phyloP scores from a whole-genome alignment of 2,113 vertebrate species.

The Calcarius ornatus region DNA sequence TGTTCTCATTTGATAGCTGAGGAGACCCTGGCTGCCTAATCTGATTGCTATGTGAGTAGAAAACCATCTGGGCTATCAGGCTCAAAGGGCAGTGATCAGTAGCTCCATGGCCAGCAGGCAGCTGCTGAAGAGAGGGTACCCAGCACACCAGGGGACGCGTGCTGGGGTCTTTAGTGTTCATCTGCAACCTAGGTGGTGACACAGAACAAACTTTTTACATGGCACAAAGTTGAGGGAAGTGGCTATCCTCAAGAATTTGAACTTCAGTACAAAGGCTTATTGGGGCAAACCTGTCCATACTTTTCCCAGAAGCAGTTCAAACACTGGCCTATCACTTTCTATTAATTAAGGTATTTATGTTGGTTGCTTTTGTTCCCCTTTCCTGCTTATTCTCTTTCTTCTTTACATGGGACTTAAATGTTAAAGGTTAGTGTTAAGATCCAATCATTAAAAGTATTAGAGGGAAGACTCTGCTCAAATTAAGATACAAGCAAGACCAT shows the following conservation, averaged over 20 bases:
- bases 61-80: not conserved
- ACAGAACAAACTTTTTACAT: not conserved
- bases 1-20: slow-evolving; percentile 29
- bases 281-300: not conserved
- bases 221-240: not conserved
- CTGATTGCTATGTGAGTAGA: not conserved
- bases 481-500: not conserved
- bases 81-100: not conserved
- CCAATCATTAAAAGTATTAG: not conserved
- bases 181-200: not conserved
- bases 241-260: not conserved
- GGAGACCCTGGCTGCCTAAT: not conserved
- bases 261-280: not conserved
- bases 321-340: not conserved
- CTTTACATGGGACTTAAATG: not conserved
- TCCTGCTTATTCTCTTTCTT: not conserved
- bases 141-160: rapidly evolving
- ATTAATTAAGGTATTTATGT: not conserved
- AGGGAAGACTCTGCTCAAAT: not conserved
- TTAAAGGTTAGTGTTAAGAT: not conserved
- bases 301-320: not conserved
- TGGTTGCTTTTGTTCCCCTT: not conserved
- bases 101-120: not conserved
- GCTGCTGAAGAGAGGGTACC: not conserved
- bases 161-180: not conserved